A percentile compares a stretch with the other conserved stretches of the same genome.
Evolutionary conservation across 92 coral and sea anemone species (phyloP).

Genomic region (Parazoanthus darwini): DNA sequence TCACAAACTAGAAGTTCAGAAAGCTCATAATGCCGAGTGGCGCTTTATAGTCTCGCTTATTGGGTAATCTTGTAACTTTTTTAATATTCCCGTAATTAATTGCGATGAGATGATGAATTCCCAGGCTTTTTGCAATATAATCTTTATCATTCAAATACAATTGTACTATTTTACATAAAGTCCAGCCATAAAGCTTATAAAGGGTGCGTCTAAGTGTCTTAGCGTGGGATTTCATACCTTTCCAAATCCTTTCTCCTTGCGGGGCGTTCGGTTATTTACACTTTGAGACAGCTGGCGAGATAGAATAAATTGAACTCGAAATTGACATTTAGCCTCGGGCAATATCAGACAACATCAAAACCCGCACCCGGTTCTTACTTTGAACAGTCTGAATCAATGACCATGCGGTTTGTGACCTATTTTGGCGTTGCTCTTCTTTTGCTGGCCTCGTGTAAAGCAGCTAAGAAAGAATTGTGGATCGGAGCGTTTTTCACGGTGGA

Average conservation of each 20-base stretch:
- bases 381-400: not conserved
- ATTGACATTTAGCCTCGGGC: not conserved
- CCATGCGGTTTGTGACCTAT: not conserved
- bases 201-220: not conserved
- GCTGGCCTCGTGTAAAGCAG: constrained; percentile 8
- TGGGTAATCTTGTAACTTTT: too few relatives aligned
- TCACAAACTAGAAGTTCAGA: too few relatives aligned
- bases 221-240: not conserved
- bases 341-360: not conserved
- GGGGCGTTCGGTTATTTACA: not conserved
- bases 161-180: too few relatives aligned
- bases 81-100: too few relatives aligned
- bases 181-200: not conserved
- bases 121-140: too few relatives aligned
- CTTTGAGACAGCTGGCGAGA: not conserved
- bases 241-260: not conserved
- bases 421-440: not conserved
- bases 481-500: constrained; percentile 61
- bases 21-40: too few relatives aligned
- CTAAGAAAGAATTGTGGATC: constrained; percentile 54
- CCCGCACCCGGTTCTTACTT: not conserved
- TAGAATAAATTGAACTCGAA: too few relatives aligned
- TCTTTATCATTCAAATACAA: too few relatives aligned
- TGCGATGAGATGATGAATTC: too few relatives aligned
- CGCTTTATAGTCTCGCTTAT: too few relatives aligned